phyloP scores from a whole-genome alignment of 2,797 vertebrate species.

The Momotus momota region DNA sequence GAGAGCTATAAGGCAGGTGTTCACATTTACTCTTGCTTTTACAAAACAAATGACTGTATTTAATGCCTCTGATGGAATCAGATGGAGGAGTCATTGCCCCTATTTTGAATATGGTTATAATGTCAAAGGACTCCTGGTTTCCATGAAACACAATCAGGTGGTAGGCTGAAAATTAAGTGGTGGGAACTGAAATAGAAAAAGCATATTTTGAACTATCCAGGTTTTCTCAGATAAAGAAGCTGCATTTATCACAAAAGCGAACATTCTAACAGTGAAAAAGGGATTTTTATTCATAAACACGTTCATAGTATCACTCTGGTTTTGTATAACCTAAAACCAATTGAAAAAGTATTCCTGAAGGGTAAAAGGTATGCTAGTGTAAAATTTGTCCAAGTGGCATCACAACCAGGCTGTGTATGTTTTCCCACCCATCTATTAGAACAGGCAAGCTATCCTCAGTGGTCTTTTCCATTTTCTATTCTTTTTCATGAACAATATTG shows the following conservation, averaged over 20 bases:
- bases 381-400: neutral
- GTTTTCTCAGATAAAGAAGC: neutral
- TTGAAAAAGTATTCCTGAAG: neutral
- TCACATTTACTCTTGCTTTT: neutral
- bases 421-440: neutral
- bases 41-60: neutral
- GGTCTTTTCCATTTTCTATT: neutral
- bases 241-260: neutral
- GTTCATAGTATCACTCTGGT: neutral
- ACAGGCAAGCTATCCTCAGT: neutral
- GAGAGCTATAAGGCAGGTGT: neutral
- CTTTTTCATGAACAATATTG: neutral
- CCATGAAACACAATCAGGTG: neutral
- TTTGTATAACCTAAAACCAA: neutral
- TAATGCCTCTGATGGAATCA: neutral
- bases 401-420: neutral
- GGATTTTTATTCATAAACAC: neutral
- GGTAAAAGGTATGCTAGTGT: neutral
- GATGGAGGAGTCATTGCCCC: neutral
- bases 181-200: neutral
- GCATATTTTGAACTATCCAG: neutral
- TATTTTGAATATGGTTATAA: neutral
- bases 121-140: neutral
- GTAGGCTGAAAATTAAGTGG: neutral
- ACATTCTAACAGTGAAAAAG: neutral